Base-by-base conservation (phyloP, 53 echinoderm and acorn worm species). In the Henricia sp. region DNA sequence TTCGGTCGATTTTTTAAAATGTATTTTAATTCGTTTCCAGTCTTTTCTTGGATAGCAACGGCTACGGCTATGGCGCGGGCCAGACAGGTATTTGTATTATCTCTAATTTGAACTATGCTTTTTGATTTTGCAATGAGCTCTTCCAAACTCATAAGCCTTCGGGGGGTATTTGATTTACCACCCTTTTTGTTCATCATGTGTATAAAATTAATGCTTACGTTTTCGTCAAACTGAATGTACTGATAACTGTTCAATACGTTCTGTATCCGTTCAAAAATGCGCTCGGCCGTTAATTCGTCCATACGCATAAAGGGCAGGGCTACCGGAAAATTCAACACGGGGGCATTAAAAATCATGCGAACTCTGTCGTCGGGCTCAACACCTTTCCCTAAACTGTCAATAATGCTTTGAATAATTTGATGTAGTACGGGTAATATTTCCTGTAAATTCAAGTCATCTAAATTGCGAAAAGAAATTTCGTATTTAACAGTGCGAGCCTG, bases 41-140 rank as follows among this genome's bases (percentile, higher is more conserved):
- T 12, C 35, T 32, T 28, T 72, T 72, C 72, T 2, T 72, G 72
- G 3, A 13, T 17, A 24, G 72, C 72, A 34, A 19, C 32, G 1
- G 35, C 73, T 6, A 73, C 25, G 6, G 33, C 73, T 53, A 55
- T 73, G 1, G 55, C 36, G 0, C 55, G 32, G 19, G 73, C 73
- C 3, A 73, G 73, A 36, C 73, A 73, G 17, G 73, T 73, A 53
- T 35, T 53, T 6, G 53, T 73, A 36, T 73, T 55, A 53, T 73
- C 73, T 32, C 23, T 33, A 34, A 73, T 53, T 52, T 73, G 52
- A 19, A 52, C 52, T 19, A 73, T 73, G 37, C 73, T 73, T 53
- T 23, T 52, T 73, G n/a, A n/a, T n/a, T n/a, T n/a, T n/a, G n/a
- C n/a, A n/a, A n/a, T n/a, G n/a, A n/a, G n/a, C n/a, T n/a, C n/a